phyloP scores from a whole-genome alignment of 2,888 invertebrate genomes.

The Beris morrisii region DNA sequence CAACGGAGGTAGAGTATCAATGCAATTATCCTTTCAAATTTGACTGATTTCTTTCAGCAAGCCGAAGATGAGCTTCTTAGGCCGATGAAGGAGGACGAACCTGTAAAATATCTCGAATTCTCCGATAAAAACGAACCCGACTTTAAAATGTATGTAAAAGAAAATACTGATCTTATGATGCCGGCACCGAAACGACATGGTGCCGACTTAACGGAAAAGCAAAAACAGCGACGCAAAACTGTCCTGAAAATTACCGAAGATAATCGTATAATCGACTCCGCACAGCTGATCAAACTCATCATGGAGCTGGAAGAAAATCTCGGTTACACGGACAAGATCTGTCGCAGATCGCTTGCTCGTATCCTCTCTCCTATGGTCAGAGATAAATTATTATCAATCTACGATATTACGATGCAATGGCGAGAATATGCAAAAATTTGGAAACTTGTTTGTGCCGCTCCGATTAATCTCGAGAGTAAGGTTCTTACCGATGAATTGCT shows the following conservation, averaged over 20 bases:
- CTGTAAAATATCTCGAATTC: not conserved
- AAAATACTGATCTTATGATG: not conserved
- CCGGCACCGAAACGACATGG: not conserved
- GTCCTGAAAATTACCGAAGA: conserved; percentile 64
- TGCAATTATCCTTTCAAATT: no score
- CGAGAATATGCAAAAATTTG: conserved; percentile 43
- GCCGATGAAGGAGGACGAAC: not conserved
- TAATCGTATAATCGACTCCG: conserved; percentile 62
- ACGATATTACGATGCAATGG: conserved; percentile 46
- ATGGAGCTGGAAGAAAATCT: conserved; percentile 59
- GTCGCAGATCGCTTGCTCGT: conserved; percentile 63
- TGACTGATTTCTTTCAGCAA: not conserved
- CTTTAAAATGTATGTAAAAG: conserved; percentile 21
- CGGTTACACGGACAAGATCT: conserved; percentile 62
- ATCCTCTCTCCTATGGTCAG: conserved; percentile 62
- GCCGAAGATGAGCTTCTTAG: conserved; percentile 4
- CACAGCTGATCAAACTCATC: conserved; percentile 59
- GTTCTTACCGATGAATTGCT: not conserved
- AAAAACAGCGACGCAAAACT: conserved; percentile 62
- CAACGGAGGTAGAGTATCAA: no score
- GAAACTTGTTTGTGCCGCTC: not conserved
- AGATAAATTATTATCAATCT: conserved; percentile 44
- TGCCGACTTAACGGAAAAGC: conserved; percentile 39
- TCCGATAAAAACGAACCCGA: conserved; percentile 22
- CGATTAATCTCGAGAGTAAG: conserved; percentile 7